Evolutionary conservation across 2,113 vertebrate species (phyloP).

Genomic region (Tiliqua scincoides): DNA sequence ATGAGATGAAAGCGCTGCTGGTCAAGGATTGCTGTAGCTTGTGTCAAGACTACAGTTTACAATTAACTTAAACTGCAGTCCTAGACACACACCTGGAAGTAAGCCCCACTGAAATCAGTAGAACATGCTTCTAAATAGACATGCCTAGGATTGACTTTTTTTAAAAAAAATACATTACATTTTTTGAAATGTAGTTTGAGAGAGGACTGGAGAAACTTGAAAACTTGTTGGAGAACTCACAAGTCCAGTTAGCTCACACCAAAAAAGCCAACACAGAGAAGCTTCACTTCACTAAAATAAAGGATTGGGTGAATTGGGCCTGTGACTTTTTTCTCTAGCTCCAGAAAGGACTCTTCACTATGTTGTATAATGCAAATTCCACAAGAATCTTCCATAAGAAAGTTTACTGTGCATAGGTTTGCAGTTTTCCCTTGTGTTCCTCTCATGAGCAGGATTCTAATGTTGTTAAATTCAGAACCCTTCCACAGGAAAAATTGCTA

Average conservation of each 20-base stretch:
- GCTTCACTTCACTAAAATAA: neutral
- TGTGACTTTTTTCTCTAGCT: conserved; percentile 32
- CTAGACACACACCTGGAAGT: no score
- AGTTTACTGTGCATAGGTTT: neutral
- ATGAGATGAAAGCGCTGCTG: neutral
- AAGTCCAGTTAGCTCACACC: neutral
- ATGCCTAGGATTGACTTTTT: neutral
- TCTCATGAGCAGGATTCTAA: neutral
- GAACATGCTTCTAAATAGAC: no score
- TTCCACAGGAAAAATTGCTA: neutral
- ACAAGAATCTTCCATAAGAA: neutral
- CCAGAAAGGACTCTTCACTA: conserved; percentile 50
- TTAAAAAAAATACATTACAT: neutral
- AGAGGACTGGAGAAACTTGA: neutral
- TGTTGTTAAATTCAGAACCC: no score
- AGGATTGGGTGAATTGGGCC: neutral
- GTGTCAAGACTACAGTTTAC: neutral
- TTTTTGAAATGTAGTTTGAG: conserved; percentile 34
- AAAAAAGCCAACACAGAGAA: conserved; percentile 8
- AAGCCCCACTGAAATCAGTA: no score
- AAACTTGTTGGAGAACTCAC: neutral
- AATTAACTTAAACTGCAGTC: no score
- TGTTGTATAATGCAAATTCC: neutral
- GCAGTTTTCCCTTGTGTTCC: neutral
- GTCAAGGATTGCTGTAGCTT: neutral